These are phyloP conservation scores for Drosophila mayri DNA, from an alignment of 1,140 invertebrate genomes.

Conservation along the genomic window DNA sequence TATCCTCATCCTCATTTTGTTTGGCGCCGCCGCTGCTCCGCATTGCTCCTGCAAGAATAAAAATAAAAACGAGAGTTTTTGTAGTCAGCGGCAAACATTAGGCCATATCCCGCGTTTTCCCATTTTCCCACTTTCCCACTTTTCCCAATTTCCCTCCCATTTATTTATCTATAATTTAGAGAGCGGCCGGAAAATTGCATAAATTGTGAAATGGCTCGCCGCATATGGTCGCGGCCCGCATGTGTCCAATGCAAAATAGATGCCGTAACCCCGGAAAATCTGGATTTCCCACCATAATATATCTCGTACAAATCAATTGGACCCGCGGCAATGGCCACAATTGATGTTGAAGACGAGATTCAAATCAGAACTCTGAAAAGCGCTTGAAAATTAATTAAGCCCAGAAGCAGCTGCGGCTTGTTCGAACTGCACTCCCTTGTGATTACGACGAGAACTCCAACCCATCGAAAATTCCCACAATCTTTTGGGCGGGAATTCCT, in stretches of 20 bases:
- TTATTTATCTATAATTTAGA: slow-evolving; percentile 61
- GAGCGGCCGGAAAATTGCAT: slow-evolving; percentile 59
- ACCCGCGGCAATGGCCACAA: slow-evolving; percentile 46
- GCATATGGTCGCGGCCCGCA: slow-evolving; percentile 42
- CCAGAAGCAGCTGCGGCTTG: slow-evolving; percentile 60
- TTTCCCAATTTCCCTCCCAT: background rate
- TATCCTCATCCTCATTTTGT: slow-evolving; percentile 32
- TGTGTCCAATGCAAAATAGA: slow-evolving; percentile 40
- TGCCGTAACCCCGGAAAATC: slow-evolving; percentile 23
- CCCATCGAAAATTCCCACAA: slow-evolving; percentile 26
- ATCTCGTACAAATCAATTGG: slow-evolving; percentile 48
- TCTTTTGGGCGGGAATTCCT: slow-evolving; percentile 29
- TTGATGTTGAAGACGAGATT: slow-evolving; percentile 63
- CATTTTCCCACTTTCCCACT: background rate
- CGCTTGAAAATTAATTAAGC: slow-evolving; percentile 79
- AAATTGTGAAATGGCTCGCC: slow-evolving; percentile 60
- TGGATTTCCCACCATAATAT: slow-evolving; percentile 48
- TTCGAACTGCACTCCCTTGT: slow-evolving; percentile 31
- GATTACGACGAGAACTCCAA: background rate
- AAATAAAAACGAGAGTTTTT: slow-evolving; percentile 9
- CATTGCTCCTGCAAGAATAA: slow-evolving; percentile 36
- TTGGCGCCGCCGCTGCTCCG: slow-evolving; percentile 19
- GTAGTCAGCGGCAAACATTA: slow-evolving; percentile 44
- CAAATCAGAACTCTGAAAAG: slow-evolving; percentile 67
- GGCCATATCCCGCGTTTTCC: background rate